Base-by-base conservation (phyloP, 2,113 vertebrate genomes). In the Daphoenositta chrysoptera region DNA sequence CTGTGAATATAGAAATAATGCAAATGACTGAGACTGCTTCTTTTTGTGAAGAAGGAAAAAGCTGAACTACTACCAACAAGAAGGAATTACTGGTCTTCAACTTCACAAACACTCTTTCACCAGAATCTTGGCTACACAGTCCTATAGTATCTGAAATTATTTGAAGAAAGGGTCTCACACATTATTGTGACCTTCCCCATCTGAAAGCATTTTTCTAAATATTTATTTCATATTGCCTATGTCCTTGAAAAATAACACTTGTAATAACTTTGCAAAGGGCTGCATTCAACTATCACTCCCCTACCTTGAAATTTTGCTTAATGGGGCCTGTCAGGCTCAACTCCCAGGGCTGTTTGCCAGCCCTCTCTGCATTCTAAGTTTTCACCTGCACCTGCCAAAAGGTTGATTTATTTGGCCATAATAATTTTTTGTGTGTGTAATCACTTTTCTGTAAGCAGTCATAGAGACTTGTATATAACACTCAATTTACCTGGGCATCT, bases 241-340 rank as follows among this genome's bases (percentile, higher is more conserved):
- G 60, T 40, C 92, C 79, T 94, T 89, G 68, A 47, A 11, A 87
- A 93, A 58, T 16, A 66, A 71, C 23, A 18, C 22, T 44, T 40
- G 8, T 9, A 87, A 51, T 68, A 63, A 40, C 35, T 81, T 90
- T 14, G 18, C 40, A 83, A 88, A 88, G 56, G 90, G 31, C 5
- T 69, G 3, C 48, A 64, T 84, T 81, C 87, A 80, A 24, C 71
- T 86, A 35, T 70, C 37, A 50, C 56, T 92, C 44, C 16, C 40
- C 37, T 69, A 65, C 37, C 35, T 65, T 89, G 69, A 93, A 88
- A 87, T 71, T 85, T 64, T 90, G 80, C 48, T 93, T 94, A 95
- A 96, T 90, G 86, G 92, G 45, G 60, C 90, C 72, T 84, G 18
- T 87, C 93, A 37, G 44, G 42, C 37, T 86, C 35, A 78, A 16